phyloP scores from a whole-genome alignment of 2,888 invertebrate species.

The Nomada fucata region DNA sequence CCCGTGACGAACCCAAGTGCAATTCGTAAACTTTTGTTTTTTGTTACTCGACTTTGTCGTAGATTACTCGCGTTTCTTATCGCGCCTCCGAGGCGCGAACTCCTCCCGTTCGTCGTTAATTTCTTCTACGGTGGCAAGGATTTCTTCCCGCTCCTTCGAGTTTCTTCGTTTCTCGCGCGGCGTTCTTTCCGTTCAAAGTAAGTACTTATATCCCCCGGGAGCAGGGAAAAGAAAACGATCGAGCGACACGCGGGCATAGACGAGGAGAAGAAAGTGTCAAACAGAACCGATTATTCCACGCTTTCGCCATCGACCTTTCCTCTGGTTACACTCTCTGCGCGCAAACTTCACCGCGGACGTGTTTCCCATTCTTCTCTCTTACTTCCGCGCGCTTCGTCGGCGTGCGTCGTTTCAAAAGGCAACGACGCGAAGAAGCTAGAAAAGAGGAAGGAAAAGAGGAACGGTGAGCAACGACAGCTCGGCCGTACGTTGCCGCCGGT shows the following conservation, averaged over 20 bases:
- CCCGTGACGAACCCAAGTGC: slow-evolving; percentile 50
- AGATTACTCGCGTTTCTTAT: slow-evolving; percentile 20
- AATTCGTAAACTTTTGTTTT: slow-evolving; percentile 52
- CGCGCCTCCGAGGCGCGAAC: slow-evolving; percentile 18
- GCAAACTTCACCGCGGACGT: background rate
- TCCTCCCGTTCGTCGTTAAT: slow-evolving; percentile 51
- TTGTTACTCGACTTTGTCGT: slow-evolving; percentile 37
- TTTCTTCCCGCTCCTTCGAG: slow-evolving; percentile 10
- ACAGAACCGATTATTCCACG: background rate
- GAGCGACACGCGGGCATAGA: background rate
- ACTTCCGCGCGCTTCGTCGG: background rate
- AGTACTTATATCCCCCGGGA: slow-evolving; percentile 37
- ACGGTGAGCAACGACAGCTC: slow-evolving; percentile 5
- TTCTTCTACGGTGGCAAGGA: slow-evolving; percentile 9
- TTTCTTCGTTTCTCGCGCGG: slow-evolving; percentile 4
- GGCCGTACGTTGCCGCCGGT: slow-evolving; percentile 31
- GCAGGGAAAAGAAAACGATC: background rate
- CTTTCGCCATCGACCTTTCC: slow-evolving; percentile 10
- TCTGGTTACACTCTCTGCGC: background rate
- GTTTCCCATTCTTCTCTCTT: background rate
- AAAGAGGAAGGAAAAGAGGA: background rate
- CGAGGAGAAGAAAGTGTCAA: background rate
- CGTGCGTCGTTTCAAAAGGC: background rate
- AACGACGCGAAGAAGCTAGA: too few relatives aligned
- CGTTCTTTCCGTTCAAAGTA: slow-evolving; percentile 26